phyloP scores from a whole-genome alignment of 2,113 vertebrate species.

The Nycticryphes semicollaris region DNA sequence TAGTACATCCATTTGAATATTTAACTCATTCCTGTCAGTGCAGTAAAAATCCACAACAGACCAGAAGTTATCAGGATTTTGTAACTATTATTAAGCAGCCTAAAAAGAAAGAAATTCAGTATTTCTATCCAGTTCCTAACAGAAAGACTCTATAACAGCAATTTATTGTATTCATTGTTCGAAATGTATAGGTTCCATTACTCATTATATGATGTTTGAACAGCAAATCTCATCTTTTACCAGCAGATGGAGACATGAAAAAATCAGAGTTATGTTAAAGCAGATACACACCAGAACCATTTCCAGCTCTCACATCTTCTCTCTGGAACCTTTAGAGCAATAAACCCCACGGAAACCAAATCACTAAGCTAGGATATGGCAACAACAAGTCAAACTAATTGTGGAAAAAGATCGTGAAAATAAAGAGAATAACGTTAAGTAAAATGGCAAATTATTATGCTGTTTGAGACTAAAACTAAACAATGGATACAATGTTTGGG shows the following conservation, averaged over 20 bases:
- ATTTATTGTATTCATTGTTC: neutral
- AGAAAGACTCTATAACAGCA: neutral
- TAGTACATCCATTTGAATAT: neutral
- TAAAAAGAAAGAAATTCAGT: conserved; percentile 1
- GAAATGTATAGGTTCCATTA: neutral
- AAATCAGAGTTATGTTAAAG: conserved; percentile 10
- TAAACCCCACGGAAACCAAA: neutral
- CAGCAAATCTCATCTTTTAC: conserved; percentile 36
- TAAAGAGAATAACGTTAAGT: neutral
- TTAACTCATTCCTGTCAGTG: neutral
- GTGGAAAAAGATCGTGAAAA: neutral
- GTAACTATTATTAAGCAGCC: neutral
- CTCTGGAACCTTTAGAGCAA: neutral
- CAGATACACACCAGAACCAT: neutral
- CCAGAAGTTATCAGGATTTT: neutral
- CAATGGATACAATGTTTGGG: neutral
- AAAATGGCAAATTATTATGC: neutral
- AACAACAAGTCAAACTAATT: neutral
- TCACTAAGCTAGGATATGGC: neutral
- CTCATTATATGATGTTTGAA: neutral
- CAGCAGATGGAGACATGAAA: conserved; percentile 66
- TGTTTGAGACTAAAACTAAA: neutral
- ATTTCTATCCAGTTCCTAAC: neutral
- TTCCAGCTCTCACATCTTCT: neutral
- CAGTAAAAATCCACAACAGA: neutral